Evolutionary conservation across 2,888 invertebrate genomes (phyloP), one percentile per base, ranked within the genome.

Genomic region (Brenthis ino): DNA sequence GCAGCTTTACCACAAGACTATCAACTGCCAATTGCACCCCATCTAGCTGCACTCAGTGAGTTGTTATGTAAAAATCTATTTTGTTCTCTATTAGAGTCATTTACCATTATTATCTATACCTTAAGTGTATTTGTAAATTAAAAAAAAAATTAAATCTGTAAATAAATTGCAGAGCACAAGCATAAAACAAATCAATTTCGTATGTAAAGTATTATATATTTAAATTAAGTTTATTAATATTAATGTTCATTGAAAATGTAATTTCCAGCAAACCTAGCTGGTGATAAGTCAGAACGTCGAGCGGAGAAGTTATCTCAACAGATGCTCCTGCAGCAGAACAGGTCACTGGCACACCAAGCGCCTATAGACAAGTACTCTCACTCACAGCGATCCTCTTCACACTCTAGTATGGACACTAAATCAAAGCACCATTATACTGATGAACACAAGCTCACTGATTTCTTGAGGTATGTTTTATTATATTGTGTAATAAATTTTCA

Each of bases 391-490:
- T 94, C 95, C 57, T 82, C 88, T 11, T 84, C 88, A 3, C 88
- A 86, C 74, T 79, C 89, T 14, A 83, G 76, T 14, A 77, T 85
- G 6, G 89, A 89, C 4, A 76, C 87, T 16, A 93, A 93, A 76
- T 80, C 80, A 79, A 93, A 88, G 80, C 93, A 90, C 81, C 93
- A 91, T 69, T 93, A 91, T 66, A 82, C 76, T n/a, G 92, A 93
- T 74, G 95, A 95, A 80, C 95, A 95, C 76, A 96, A 96, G 82
- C 90, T 96, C 47, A 95, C 95, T 16, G 96, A 96, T 82, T 96
- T 96, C 82, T 86, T 95, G 72, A 90, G 93, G 93, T 93, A 57
- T 16, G 6, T 50, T 50, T 16, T 33, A 20, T 43, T 3, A 24
- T 47, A 20, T 28, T 14, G 8, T 11, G 13, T 6, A 51, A 51